phyloP scores from a whole-genome alignment of 2,888 invertebrate genomes.

The Sinelater perroti region DNA sequence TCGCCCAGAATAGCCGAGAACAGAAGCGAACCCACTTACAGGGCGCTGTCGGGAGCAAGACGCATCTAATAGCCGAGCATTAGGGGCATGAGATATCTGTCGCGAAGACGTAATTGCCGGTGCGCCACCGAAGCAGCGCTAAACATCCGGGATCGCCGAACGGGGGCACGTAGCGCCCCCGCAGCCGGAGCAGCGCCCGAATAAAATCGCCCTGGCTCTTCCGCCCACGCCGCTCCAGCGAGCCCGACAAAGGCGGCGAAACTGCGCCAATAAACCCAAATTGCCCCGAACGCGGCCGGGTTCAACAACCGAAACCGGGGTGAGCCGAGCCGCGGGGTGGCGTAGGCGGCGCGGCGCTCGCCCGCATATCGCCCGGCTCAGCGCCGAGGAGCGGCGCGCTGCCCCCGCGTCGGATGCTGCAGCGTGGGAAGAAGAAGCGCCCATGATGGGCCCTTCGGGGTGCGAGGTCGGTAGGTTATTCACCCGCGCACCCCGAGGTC shows the following conservation, averaged over 20 bases:
- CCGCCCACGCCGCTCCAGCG: conserved; percentile 5
- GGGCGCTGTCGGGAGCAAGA: too few species aligned
- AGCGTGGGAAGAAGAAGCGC: conserved; percentile 22
- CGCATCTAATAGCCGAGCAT: too few species aligned
- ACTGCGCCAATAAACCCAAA: conserved; percentile 31
- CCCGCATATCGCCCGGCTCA: conserved; percentile 16
- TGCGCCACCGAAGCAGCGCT: background rate
- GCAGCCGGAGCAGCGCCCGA: background rate
- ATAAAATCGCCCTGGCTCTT: background rate
- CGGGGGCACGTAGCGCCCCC: background rate
- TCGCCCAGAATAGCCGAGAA: too few species aligned
- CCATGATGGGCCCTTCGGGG: conserved; percentile 25
- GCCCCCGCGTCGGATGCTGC: conserved; percentile 22
- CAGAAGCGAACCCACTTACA: too few species aligned
- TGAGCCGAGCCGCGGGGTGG: conserved; percentile 18
- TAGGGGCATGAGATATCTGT: too few species aligned
- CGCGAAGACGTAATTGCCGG: too few species aligned
- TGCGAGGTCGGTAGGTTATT: conserved; percentile 43
- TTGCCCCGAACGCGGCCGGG: conserved; percentile 30
- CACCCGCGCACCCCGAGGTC: conserved; percentile 64
- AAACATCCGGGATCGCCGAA: background rate
- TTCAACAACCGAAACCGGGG: conserved; percentile 37
- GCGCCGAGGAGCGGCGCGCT: too few species aligned
- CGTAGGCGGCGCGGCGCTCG: conserved; percentile 34
- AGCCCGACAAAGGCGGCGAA: conserved; percentile 28